phyloP scores from a whole-genome alignment of 2,888 invertebrate species.

The Pantelozetes paolii region DNA sequence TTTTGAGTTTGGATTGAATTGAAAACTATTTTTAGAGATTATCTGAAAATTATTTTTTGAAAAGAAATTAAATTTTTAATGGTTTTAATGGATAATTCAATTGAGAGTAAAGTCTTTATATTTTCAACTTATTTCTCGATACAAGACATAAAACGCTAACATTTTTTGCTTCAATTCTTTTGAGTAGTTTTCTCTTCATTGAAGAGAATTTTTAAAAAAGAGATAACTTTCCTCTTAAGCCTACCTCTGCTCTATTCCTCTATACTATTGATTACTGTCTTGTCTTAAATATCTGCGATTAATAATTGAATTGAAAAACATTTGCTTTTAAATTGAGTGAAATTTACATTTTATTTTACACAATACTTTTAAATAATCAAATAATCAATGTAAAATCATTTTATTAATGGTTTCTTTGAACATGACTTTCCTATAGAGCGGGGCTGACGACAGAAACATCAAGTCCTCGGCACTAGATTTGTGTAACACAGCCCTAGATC shows the following conservation, averaged over 20 bases:
- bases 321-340: too few relatives aligned
- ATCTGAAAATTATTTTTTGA: too few relatives aligned
- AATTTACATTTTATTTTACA: too few relatives aligned
- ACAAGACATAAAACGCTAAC: neutral
- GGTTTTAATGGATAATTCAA: neutral
- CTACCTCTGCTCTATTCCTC: neutral
- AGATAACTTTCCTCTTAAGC: neutral
- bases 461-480: conserved; percentile 5
- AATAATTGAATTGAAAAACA: too few relatives aligned
- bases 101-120: neutral
- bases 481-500: conserved; percentile 11
- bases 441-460: neutral
- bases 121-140: conserved; percentile 9
- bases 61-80: too few relatives aligned
- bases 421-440: neutral
- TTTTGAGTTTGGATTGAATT: too few relatives aligned
- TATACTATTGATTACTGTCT: neutral
- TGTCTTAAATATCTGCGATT: conserved; percentile 12
- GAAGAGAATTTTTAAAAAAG: neutral
- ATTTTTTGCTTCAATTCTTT: conserved; percentile 33
- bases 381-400: neutral
- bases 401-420: neutral
- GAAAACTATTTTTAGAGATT: too few relatives aligned
- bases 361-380: too few relatives aligned
- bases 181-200: neutral